Evolutionary conservation across 2,888 invertebrate species (phyloP), one percentile per base, ranked within the genome.

Genomic region (Pterobdella sp.): DNA sequence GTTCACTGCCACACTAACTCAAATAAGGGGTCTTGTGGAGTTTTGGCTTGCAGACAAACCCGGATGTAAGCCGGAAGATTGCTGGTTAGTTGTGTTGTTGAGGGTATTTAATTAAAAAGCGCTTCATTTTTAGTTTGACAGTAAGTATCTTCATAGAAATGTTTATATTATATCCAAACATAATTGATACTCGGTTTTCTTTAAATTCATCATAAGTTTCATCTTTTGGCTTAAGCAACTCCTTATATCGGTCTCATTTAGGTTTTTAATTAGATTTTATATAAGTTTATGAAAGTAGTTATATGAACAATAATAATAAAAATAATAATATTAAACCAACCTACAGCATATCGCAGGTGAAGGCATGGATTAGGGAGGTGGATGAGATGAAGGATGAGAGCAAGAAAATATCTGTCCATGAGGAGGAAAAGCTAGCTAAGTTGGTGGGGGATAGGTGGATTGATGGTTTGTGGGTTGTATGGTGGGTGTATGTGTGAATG

Each of bases 41-140:
- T 26, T 71, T 1, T 71, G 71, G 71, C n/a, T 63, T 18, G 63
- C 29, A 1, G 71, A 71, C 56, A 71, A 29, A 36, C 71, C 71
- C 36, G 29, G 56, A 34, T 71, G 71, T 63, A 71, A 71, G 63
- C 31, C 31, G 26, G 63, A 71, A 34, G 71, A 71, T 29, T 71
- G 71, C 71, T 71, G 71, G 71, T 71, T 68, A n/a, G 68, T 68
- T 37, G 29, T 4, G 18, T 4, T 10, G 65, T 4, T 32, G 65
- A 29, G 4, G 26, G 65, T 3, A 14, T 14, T n/a, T n/a, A n/a
- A n/a, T n/a, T n/a, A n/a, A n/a, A n/a, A n/a, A n/a, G n/a, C n/a
- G n/a, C n/a, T n/a, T n/a, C n/a, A n/a, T n/a, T n/a, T n/a, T n/a
- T n/a, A n/a, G n/a, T n/a, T n/a, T n/a, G n/a, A n/a, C n/a, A n/a